Evolutionary conservation across 2,113 vertebrate genomes (phyloP).

Genomic region (Hassar affinis): DNA sequence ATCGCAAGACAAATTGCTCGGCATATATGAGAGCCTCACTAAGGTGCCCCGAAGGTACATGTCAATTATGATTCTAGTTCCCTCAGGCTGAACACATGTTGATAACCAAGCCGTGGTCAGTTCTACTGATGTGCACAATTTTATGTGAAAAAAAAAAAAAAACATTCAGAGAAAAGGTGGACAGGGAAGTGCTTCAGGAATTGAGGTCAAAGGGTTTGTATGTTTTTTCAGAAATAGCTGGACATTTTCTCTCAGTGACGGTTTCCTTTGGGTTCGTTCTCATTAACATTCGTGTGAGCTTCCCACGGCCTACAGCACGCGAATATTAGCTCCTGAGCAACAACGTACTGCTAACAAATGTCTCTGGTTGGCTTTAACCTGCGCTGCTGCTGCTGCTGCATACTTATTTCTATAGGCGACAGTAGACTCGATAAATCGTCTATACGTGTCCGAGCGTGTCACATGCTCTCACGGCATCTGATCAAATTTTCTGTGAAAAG

Average conservation of each 20-base stretch:
- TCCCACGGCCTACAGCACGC: neutral
- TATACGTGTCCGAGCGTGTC: neutral
- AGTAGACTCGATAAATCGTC: neutral
- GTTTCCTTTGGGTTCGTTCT: conserved; percentile 2
- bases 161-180: neutral
- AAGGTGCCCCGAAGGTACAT: neutral
- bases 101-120: neutral
- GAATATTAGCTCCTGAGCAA: conserved; percentile 5
- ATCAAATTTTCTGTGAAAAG: neutral
- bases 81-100: neutral
- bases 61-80: neutral
- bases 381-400: neutral
- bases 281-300: conserved; percentile 15
- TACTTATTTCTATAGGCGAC: neutral
- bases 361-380: neutral
- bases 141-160: neutral
- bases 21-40: neutral
- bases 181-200: neutral
- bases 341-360: conserved; percentile 6
- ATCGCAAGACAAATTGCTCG: neutral
- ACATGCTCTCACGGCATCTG: neutral
- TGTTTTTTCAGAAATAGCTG: neutral
- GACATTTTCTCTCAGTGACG: neutral
- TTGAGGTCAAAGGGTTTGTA: neutral
- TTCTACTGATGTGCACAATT: neutral